A percentile compares a stretch with the other conserved stretches of the same genome.
These are phyloP conservation scores for Dascyllus trimaculatus DNA, from an alignment of 2,113 vertebrate genomes.

Conservation along the genomic window DNA sequence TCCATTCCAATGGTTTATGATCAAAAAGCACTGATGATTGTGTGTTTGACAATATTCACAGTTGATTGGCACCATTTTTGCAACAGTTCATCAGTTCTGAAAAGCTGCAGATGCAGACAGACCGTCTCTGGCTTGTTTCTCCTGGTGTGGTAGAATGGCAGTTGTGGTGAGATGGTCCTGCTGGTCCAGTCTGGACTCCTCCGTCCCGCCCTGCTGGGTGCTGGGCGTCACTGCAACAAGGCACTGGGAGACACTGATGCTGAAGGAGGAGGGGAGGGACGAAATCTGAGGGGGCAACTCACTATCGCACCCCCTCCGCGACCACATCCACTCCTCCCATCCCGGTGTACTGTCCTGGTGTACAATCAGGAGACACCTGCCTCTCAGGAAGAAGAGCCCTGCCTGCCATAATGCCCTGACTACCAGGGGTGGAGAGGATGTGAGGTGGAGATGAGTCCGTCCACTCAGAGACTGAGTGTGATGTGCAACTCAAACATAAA, in stretches of 20 bases:
- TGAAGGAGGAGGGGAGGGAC: conserved; percentile 24
- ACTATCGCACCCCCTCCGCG: neutral
- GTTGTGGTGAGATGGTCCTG: conserved; percentile 44
- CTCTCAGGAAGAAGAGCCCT: conserved; percentile 23
- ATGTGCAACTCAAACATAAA: conserved; percentile 66
- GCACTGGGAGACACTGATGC: conserved; percentile 75
- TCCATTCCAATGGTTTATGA: conserved; percentile 7
- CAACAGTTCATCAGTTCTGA: conserved; percentile 30
- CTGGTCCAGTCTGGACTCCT: conserved; percentile 11
- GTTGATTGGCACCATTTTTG: conserved; percentile 66
- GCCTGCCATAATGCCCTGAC: neutral
- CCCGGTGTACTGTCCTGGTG: conserved; percentile 1
- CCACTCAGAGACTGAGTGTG: conserved; percentile 16
- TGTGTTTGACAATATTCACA: conserved; percentile 57
- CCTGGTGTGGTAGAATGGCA: conserved; percentile 32
- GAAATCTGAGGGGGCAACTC: neutral
- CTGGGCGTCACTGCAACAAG: conserved; percentile 64
- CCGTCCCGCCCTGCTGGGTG: conserved; percentile 17
- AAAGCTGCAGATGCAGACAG: conserved; percentile 9
- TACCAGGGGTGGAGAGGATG: neutral
- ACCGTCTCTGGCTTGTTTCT: conserved; percentile 29
- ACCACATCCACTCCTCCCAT: neutral
- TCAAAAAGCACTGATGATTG: conserved; percentile 54
- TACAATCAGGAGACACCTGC: conserved; percentile 31
- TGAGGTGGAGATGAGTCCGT: conserved; percentile 27